These are phyloP conservation scores for Torymus auratus DNA, from an alignment of 2,888 invertebrate genomes.

Conservation along the genomic window DNA sequence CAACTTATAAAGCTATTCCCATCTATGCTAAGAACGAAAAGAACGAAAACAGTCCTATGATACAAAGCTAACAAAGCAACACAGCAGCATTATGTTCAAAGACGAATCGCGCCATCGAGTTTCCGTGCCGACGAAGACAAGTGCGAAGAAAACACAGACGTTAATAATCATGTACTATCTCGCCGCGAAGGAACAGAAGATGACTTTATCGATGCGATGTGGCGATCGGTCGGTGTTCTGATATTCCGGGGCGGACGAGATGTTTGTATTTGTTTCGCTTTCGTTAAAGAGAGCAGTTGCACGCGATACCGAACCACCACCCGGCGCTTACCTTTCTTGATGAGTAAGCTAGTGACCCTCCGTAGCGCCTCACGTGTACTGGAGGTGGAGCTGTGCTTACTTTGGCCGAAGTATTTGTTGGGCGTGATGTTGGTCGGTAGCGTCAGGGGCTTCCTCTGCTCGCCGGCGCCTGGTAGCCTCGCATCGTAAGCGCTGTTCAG, in stretches of 20 bases:
- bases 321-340: constrained; percentile 85
- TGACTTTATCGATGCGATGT: neutral
- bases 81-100: too few species aligned
- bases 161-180: neutral
- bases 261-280: too few species aligned
- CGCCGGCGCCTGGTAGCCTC: constrained; percentile 77
- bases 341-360: constrained; percentile 92
- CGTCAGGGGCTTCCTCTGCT: constrained; percentile 88
- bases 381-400: constrained; percentile 86
- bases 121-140: too few species aligned
- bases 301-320: constrained; percentile 46
- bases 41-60: too few species aligned
- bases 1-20: too few species aligned
- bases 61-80: too few species aligned
- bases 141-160: too few species aligned
- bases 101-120: too few species aligned
- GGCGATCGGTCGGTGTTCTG: neutral
- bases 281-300: neutral
- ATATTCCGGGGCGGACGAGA: too few species aligned
- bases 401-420: constrained; percentile 85
- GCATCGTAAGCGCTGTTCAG: constrained; percentile 77
- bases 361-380: constrained; percentile 86
- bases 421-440: constrained; percentile 92
- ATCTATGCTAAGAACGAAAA: too few species aligned
- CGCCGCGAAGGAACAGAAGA: neutral